These are phyloP conservation scores for Orthonyx spaldingii DNA, from an alignment of 2,113 vertebrate species.

Conservation along the genomic window DNA sequence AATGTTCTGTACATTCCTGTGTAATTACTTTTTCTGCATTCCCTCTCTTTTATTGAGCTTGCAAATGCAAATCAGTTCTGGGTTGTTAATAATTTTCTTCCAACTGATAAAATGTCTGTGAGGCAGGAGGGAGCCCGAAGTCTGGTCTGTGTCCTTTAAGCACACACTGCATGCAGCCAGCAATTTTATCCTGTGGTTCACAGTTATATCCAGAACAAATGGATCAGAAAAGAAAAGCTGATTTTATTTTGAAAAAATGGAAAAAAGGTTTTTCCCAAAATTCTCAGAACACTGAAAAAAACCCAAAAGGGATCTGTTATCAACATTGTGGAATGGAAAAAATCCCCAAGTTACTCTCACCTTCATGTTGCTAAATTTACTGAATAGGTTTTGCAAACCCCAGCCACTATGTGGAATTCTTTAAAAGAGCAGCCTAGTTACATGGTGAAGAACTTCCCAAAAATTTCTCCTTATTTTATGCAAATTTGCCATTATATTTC, in stretches of 20 bases:
- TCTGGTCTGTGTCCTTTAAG: not conserved
- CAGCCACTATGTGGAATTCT: not conserved
- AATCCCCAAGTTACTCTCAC: not conserved
- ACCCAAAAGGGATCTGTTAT: not conserved
- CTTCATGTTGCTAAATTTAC: not conserved
- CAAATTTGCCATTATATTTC: not conserved
- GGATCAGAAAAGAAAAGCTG: not conserved
- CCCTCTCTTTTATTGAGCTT: not conserved
- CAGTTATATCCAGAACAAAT: not conserved
- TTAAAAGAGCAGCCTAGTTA: not conserved
- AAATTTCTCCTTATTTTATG: not conserved
- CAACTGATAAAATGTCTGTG: not conserved
- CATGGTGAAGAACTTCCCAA: not conserved
- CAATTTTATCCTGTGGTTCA: not conserved
- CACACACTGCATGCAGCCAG: not conserved
- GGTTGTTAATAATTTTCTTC: not conserved
- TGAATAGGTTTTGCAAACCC: not conserved
- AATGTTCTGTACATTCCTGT: not conserved
- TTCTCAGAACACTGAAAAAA: not conserved
- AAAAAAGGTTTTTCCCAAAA: not conserved
- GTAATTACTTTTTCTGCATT: not conserved
- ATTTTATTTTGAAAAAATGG: not conserved
- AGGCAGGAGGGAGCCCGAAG: not conserved
- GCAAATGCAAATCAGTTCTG: not conserved
- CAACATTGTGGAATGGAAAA: not conserved